These are phyloP conservation scores for Corythoichthys haematopterus DNA, from an alignment of 2,113 vertebrate genomes.

Conservation along the genomic window DNA sequence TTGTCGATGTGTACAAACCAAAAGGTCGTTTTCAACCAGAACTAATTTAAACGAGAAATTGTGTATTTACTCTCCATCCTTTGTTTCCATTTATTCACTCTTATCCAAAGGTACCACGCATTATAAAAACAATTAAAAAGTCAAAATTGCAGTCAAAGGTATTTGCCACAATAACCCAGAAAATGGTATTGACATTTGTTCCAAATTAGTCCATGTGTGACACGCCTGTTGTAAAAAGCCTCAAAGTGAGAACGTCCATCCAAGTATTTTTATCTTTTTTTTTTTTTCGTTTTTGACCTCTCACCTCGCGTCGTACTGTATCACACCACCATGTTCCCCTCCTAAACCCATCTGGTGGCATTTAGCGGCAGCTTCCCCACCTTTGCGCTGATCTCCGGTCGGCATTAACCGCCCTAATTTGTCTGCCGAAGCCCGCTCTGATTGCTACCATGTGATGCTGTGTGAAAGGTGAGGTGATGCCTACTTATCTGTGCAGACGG, in stretches of 20 bases:
- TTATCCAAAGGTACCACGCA: too few relatives aligned
- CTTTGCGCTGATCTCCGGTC: conserved; percentile 66
- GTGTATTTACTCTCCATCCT: too few relatives aligned
- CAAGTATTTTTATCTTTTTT: conserved; percentile 7
- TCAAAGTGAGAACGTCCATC: conserved; percentile 13
- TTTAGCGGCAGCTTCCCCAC: conserved; percentile 67
- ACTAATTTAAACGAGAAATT: too few relatives aligned
- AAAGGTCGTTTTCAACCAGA: too few relatives aligned
- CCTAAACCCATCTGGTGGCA: conserved; percentile 67
- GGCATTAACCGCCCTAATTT: conserved; percentile 72
- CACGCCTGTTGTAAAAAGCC: conserved; percentile 9
- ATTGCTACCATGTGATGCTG: conserved; percentile 71
- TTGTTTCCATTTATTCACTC: too few relatives aligned
- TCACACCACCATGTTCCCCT: conserved; percentile 27
- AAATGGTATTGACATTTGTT: neutral
- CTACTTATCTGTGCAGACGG: conserved; percentile 62
- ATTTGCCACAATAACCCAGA: too few relatives aligned
- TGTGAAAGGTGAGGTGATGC: conserved; percentile 68
- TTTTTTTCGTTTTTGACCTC: conserved; percentile 15
- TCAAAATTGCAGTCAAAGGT: too few relatives aligned
- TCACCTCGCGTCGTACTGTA: conserved; percentile 40
- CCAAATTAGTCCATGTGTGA: neutral
- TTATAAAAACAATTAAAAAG: too few relatives aligned
- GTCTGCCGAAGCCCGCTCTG: conserved; percentile 68
- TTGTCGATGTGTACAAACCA: too few relatives aligned